A percentile compares a stretch with the other conserved stretches of the same genome.
Evolutionary conservation across 2,888 invertebrate genomes (phyloP).

Genomic region (Epirrhoe alternata): DNA sequence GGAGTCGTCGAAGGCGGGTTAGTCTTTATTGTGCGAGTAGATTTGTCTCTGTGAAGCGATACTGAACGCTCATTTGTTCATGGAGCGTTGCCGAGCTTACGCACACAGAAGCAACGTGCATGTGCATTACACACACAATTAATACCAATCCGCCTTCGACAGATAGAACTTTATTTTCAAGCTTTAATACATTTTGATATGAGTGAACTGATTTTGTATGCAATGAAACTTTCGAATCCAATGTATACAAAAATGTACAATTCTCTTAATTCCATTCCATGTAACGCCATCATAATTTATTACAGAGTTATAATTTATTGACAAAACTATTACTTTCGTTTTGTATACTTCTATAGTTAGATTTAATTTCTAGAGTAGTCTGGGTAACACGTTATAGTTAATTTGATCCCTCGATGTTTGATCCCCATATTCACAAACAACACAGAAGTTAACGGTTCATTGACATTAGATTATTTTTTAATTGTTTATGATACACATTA

Average conservation of each 20-base stretch:
- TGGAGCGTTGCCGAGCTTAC: too few relatives aligned
- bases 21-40: too few relatives aligned
- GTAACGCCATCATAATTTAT: constrained; percentile 14
- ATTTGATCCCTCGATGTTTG: too few relatives aligned
- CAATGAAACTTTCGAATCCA: constrained; percentile 20
- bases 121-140: too few relatives aligned
- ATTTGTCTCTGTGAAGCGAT: too few relatives aligned
- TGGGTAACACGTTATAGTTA: constrained; percentile 13
- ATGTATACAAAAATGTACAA: constrained; percentile 18
- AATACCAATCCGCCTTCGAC: too few relatives aligned
- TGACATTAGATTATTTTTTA: too few relatives aligned
- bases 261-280: constrained; percentile 26
- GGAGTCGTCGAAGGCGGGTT: too few relatives aligned
- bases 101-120: too few relatives aligned
- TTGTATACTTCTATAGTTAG: constrained; percentile 16
- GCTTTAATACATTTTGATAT: constrained; percentile 1
- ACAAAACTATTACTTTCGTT: constrained; percentile 15
- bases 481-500: too few relatives aligned
- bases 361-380: constrained; percentile 11
- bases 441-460: neutral
- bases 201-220: constrained; percentile 9
- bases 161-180: too few relatives aligned
- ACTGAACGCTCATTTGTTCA: too few relatives aligned
- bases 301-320: constrained; percentile 26
- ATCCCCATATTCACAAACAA: constrained; percentile 14